These are phyloP conservation scores for Corynorhinus townsendii DNA, from an alignment of 2,113 vertebrate genomes.

Conservation along the genomic window DNA sequence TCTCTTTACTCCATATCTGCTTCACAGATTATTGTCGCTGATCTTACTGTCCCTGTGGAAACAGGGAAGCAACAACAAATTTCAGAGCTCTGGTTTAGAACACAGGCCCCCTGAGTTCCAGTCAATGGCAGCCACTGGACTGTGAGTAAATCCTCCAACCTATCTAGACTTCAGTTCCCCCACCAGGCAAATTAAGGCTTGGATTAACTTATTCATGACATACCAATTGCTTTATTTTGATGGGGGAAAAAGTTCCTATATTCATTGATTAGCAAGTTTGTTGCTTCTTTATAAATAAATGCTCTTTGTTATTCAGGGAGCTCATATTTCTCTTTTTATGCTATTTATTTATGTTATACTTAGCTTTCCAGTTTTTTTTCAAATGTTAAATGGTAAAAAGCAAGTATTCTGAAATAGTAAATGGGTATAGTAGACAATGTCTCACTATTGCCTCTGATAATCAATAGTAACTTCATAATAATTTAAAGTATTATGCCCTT, in stretches of 20 bases:
- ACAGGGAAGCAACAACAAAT: background rate
- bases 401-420: constrained; percentile 19
- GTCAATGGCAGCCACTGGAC: background rate
- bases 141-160: background rate
- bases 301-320: background rate
- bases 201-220: background rate
- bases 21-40: background rate
- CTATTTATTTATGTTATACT: background rate
- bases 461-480: background rate
- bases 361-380: background rate
- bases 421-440: background rate
- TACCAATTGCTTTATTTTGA: background rate
- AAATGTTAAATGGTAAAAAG: constrained; percentile 16
- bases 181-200: background rate
- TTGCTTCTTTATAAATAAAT: background rate
- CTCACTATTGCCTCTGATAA: background rate
- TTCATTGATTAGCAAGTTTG: background rate
- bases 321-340: background rate
- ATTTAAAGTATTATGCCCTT: background rate
- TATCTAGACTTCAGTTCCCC: background rate
- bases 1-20: background rate
- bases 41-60: background rate
- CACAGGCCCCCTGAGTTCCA: background rate
- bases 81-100: background rate
- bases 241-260: background rate